Base-by-base conservation (phyloP, 1,140 invertebrate genomes). In the Orius laevigatus region DNA sequence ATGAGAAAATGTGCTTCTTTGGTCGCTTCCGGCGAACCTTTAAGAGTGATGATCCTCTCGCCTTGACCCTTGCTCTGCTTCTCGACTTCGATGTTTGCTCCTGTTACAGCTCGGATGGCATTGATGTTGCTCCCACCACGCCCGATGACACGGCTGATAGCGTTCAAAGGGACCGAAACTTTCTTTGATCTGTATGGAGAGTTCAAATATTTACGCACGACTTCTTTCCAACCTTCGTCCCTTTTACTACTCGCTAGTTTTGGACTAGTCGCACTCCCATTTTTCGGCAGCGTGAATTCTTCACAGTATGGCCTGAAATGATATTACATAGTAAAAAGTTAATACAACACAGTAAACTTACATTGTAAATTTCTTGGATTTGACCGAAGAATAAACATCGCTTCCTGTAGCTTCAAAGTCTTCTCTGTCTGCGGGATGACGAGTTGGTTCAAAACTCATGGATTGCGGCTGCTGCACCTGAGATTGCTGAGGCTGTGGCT, bases 141-240 rank as follows among this genome's bases (percentile, higher is more conserved):
- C 1, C 93, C 93, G 61, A 97, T 96, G 1, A 96, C 91, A 51
- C 91, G 72, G 56, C 89, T 93, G 42, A 96, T 96, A 38, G 91
- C 91, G 65, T 86, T 84, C 12, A 89, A 76, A 41, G 90, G 89
- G 46, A 98, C 92, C 8, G 80, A 79, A n/a, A 93, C 86, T 65
- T 87, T 87, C 57, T 87, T 88, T 6, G 74, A 75, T 49, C 67
- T 58, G 36, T 58, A 64, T 15, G 60, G 69, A 4, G 69, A 69
- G 54, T 70, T 71, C 57, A 60, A 46, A 48, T 59, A 62, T 66
- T 85, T 93, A 60, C 91, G 69, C 5, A 90, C 85, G 8, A 96
- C 90, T 70, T 96, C 91, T 64, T 94, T 95, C 92, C 92, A 97
- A 5, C 90, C 91, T 62, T 95, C 91, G 57, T 96, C 91, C 44